phyloP scores from a whole-genome alignment of 2,113 vertebrate genomes.

The Xyliphius kryptos region DNA sequence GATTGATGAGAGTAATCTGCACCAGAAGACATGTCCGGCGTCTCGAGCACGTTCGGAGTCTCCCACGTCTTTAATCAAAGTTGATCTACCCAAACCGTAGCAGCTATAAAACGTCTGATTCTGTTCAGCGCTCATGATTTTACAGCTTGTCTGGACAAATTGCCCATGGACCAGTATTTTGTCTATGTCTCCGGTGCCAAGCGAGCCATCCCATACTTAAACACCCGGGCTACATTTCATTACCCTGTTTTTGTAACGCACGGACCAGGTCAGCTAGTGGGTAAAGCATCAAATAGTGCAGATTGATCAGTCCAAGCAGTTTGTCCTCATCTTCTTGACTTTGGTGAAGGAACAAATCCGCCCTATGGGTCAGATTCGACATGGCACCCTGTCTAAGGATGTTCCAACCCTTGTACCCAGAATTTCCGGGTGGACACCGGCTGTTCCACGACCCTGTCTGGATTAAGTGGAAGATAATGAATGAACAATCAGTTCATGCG shows the following conservation, averaged over 20 bases:
- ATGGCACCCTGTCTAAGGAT: too few relatives aligned
- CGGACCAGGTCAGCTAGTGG: background rate
- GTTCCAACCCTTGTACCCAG: too few relatives aligned
- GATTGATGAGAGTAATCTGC: conserved; percentile 34
- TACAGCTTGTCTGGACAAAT: background rate
- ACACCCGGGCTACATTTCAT: background rate
- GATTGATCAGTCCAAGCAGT: too few relatives aligned
- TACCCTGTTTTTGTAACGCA: background rate
- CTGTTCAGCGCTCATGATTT: background rate
- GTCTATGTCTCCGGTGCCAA: background rate
- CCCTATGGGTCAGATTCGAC: too few relatives aligned
- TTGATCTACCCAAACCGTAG: background rate
- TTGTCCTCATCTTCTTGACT: too few relatives aligned
- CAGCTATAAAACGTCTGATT: conserved; percentile 6
- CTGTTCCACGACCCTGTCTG: too few relatives aligned
- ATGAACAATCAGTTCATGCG: too few relatives aligned
- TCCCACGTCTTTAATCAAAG: background rate
- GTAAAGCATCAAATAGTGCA: background rate
- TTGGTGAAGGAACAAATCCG: too few relatives aligned
- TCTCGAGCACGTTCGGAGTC: conserved; percentile 12
- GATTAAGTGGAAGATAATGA: too few relatives aligned
- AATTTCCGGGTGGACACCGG: too few relatives aligned
- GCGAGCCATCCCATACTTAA: background rate
- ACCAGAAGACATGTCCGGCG: conserved; percentile 8
- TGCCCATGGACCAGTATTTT: background rate